These are phyloP conservation scores for Octomys mimax DNA, from an alignment of 2,797 vertebrate genomes.

Conservation along the genomic window DNA sequence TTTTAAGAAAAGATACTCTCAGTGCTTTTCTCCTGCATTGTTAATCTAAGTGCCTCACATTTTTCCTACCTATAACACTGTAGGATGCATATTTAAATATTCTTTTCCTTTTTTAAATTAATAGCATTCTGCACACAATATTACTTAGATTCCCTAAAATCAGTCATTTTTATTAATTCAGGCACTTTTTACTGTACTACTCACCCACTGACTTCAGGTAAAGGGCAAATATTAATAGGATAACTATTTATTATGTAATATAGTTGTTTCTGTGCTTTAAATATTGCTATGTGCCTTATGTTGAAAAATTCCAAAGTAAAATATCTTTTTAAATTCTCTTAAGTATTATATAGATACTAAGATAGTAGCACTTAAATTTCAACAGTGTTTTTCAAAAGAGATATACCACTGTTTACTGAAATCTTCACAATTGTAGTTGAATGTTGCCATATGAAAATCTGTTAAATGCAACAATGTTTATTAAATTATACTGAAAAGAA, in stretches of 20 bases:
- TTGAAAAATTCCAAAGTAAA: slow-evolving; percentile 81
- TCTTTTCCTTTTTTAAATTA: slow-evolving; percentile 59
- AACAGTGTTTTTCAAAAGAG: slow-evolving; percentile 51
- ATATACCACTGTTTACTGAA: not conserved
- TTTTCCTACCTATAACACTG: slow-evolving; percentile 86
- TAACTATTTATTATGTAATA: slow-evolving; percentile 79
- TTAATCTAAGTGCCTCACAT: slow-evolving; percentile 90
- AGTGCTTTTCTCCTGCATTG: slow-evolving; percentile 83
- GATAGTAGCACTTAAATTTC: slow-evolving; percentile 67
- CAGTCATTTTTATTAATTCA: slow-evolving; percentile 55
- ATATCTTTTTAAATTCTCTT: slow-evolving; percentile 66
- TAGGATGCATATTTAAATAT: slow-evolving; percentile 74
- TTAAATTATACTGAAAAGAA: slow-evolving; percentile 78
- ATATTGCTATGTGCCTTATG: slow-evolving; percentile 90
- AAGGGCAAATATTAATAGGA: slow-evolving; percentile 81
- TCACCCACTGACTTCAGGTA: slow-evolving; percentile 84
- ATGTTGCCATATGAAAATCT: not conserved
- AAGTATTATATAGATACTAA: slow-evolving; percentile 69
- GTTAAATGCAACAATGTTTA: slow-evolving; percentile 71
- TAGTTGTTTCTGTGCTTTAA: slow-evolving; percentile 82
- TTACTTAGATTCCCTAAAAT: slow-evolving; percentile 63
- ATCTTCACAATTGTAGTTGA: not conserved
- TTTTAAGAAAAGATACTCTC: slow-evolving; percentile 85
- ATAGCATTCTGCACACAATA: slow-evolving; percentile 53
- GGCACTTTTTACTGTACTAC: slow-evolving; percentile 70